Conservation (phyloP, 2,888 invertebrate genomes). For the Apamea crenata region DNA sequence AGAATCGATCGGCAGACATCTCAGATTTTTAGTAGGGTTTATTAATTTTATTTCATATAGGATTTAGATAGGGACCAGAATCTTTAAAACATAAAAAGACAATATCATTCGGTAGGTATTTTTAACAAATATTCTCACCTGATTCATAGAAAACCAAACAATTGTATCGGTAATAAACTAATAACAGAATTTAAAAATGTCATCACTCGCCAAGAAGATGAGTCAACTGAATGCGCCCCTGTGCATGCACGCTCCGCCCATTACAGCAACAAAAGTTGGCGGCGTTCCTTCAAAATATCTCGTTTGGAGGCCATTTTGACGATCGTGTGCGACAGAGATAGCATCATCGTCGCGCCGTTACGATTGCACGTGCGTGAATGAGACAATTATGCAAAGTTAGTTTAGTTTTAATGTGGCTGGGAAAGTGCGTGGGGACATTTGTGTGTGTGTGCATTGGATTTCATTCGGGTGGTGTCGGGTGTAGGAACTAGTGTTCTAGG, state of each 20-base stretch:
- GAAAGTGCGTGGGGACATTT: slow-evolving; percentile 81
- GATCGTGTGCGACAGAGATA: slow-evolving; percentile 86
- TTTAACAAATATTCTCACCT: background rate
- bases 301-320: slow-evolving; percentile 91
- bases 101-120: background rate
- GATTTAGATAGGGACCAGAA: background rate
- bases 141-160: background rate
- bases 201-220: slow-evolving; percentile 12
- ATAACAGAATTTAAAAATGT: background rate
- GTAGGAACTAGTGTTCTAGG: slow-evolving; percentile 52
- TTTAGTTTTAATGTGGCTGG: slow-evolving; percentile 86
- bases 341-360: slow-evolving; percentile 75
- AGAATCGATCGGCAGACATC: too few relatives aligned
- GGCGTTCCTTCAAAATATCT: slow-evolving; percentile 90
- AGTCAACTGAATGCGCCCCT: slow-evolving; percentile 78
- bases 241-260: slow-evolving; percentile 89
- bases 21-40: background rate
- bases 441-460: slow-evolving; percentile 75
- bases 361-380: slow-evolving; percentile 86
- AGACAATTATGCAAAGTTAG: slow-evolving; percentile 90
- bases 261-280: slow-evolving; percentile 90
- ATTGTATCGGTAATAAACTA: background rate
- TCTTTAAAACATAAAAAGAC: background rate
- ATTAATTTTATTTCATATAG: background rate
- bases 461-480: slow-evolving; percentile 60